phyloP scores from a whole-genome alignment of 1,140 invertebrate species.

The Sarcophaga bullata region DNA sequence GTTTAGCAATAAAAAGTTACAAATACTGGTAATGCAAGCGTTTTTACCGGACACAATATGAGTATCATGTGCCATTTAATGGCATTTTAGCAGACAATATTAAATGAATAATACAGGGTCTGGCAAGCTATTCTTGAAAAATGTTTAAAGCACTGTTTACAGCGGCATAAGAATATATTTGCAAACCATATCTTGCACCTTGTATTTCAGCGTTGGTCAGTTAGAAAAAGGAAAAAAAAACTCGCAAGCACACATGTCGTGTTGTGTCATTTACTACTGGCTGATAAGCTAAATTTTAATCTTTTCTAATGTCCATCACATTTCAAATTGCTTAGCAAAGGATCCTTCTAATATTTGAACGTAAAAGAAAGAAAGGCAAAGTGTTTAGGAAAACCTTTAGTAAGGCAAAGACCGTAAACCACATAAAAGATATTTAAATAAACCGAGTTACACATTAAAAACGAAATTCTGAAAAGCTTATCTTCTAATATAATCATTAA shows the following conservation, averaged over 20 bases:
- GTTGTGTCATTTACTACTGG: constrained; percentile 34
- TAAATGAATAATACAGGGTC: neutral
- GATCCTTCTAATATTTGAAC: neutral
- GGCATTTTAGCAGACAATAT: constrained; percentile 19
- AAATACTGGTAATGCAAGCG: too few species aligned
- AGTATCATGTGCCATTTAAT: constrained; percentile 13
- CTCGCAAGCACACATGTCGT: constrained; percentile 37
- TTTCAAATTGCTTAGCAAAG: constrained; percentile 2
- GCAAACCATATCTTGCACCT: neutral
- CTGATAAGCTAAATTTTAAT: constrained; percentile 39
- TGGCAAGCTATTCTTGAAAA: neutral
- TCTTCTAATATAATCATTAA: neutral
- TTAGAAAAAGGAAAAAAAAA: too few species aligned
- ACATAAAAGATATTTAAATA: neutral
- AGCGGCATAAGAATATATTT: neutral
- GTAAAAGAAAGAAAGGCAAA: neutral
- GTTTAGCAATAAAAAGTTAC: constrained; percentile 31
- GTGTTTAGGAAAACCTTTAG: constrained; percentile 19
- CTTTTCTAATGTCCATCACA: constrained; percentile 40
- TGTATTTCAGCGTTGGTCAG: too few species aligned
- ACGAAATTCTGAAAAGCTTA: neutral
- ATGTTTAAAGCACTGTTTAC: neutral
- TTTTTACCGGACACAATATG: neutral
- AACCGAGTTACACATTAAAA: constrained; percentile 4
- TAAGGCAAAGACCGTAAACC: neutral